Conservation (phyloP, 2,888 invertebrate species). For the Andrena praecox region DNA sequence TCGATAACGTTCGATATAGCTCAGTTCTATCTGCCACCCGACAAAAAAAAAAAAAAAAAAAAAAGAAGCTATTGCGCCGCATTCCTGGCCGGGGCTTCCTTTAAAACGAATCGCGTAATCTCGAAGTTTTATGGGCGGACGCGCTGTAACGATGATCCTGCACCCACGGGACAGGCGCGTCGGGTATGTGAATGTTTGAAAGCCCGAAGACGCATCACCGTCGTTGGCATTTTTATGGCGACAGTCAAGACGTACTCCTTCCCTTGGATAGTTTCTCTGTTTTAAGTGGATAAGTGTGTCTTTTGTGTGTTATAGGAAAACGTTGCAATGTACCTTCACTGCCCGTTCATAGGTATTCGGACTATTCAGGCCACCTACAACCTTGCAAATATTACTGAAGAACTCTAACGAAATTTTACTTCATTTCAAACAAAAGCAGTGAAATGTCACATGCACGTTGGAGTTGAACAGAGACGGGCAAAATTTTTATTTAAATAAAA, state of each 20-base stretch:
- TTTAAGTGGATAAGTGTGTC: neutral
- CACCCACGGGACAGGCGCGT: neutral
- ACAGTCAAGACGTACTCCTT: slow-evolving; percentile 13
- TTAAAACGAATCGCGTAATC: slow-evolving; percentile 48
- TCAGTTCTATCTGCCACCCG: slow-evolving; percentile 4
- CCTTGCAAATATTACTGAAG: no score
- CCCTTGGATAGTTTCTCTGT: slow-evolving; percentile 3
- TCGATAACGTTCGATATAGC: slow-evolving; percentile 64
- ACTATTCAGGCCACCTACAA: no score
- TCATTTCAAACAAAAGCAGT: no score
- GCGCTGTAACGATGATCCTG: neutral
- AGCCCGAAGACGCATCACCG: neutral
- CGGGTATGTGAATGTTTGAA: slow-evolving; percentile 20
- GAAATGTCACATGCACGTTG: no score
- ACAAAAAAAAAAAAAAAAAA: slow-evolving; percentile 30
- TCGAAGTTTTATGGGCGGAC: slow-evolving; percentile 34
- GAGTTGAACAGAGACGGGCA: no score
- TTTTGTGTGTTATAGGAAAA: neutral
- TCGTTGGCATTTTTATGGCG: slow-evolving; percentile 22
- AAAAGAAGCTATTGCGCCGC: slow-evolving; percentile 21
- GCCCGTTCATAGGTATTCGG: neutral
- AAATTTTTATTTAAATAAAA: no score
- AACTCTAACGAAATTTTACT: no score
- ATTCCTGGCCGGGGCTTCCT: neutral
- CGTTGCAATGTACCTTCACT: neutral